A percentile compares a stretch with the other conserved stretches of the same genome.
phyloP scores from a whole-genome alignment of 30 jellyfish, hydroid and myxozoan species.

The Mastigias papua region DNA sequence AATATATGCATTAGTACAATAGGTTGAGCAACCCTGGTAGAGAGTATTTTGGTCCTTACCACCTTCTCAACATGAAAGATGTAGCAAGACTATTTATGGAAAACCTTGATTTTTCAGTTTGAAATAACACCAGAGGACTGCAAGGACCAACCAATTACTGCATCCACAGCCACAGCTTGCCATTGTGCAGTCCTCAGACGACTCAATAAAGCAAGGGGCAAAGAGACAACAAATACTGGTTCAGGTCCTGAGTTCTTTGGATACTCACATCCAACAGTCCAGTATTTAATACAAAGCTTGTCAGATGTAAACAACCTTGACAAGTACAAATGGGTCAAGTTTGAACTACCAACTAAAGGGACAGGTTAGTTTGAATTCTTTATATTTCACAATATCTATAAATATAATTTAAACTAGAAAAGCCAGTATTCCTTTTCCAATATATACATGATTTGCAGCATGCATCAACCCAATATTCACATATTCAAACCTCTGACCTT shows the following conservation, averaged over 20 bases:
- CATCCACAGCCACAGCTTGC: constrained; percentile 96
- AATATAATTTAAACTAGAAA: too few species aligned
- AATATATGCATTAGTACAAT: too few species aligned
- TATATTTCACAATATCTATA: too few species aligned
- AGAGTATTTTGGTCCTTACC: too few species aligned
- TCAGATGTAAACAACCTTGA: constrained; percentile 77
- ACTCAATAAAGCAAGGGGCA: constrained; percentile 91
- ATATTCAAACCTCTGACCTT: too few species aligned
- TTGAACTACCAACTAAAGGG: constrained; percentile 83
- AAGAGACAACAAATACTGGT: constrained; percentile 94
- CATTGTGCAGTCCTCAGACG: constrained; percentile 92
- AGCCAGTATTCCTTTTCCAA: too few species aligned
- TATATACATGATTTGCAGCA: too few species aligned
- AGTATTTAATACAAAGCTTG: constrained; percentile 81
- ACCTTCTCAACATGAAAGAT: too few species aligned
- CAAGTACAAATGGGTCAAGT: constrained; percentile 76
- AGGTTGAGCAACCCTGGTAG: too few species aligned
- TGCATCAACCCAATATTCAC: too few species aligned
- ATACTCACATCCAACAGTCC: constrained; percentile 94
- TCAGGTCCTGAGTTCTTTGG: constrained; percentile 99
- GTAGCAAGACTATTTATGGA: too few species aligned
- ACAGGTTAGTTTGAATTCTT: constrained; percentile 71
- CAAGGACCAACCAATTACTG: constrained; percentile 90
- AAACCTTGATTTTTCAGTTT: constrained; percentile 63
- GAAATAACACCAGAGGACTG: constrained; percentile 93